Evolutionary conservation across 2,888 invertebrate species (phyloP), one percentile per base, ranked within the genome.

Genomic region (Ectemnius lituratus): DNA sequence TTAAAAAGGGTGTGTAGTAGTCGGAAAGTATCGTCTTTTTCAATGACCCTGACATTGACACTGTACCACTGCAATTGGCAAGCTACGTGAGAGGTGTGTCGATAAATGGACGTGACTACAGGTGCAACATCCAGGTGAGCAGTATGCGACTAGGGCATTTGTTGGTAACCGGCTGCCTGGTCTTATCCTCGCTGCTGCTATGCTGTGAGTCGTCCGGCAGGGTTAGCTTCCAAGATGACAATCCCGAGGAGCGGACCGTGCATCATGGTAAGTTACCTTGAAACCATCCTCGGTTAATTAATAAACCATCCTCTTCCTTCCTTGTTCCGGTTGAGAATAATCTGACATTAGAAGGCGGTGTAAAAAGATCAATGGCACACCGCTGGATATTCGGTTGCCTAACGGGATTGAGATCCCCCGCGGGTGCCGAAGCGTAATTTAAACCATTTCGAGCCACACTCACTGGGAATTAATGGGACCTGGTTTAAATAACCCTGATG

Each of bases 171-270:
- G 78, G 81, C 68, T 75, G 79, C 67, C 63, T 86, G 62, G 69
- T 84, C 71, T 79, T 88, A 80, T 78, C 83, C 79, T 81, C 76
- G 70, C 77, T 75, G 77, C 70, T 84, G 71, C 84, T 85, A 78
- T 70, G 71, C 23, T 85, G 85, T 57, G 83, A 86, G 70, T 79
- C 84, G 16, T 81, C 78, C 11, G 83, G 83, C 68, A 85, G 85
- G 78, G 78, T 90, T 80, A 89, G 86, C 72, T 89, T 90, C 78
- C 76, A 85, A 67, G 89, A 90, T 70, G 84, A 75, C 18, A 69
- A 65, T 66, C 67, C 82, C 61, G 81, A 80, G 47, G 81, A 83
- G 11, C 82, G 79, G 60, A 14, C 63, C 6, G 64, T 71, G 16
- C 68, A 66, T 20, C 73, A 76, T 16, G 87, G 87, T 88, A 79